phyloP scores from a whole-genome alignment of 2,113 vertebrate species.

The Prunella fulvescens region DNA sequence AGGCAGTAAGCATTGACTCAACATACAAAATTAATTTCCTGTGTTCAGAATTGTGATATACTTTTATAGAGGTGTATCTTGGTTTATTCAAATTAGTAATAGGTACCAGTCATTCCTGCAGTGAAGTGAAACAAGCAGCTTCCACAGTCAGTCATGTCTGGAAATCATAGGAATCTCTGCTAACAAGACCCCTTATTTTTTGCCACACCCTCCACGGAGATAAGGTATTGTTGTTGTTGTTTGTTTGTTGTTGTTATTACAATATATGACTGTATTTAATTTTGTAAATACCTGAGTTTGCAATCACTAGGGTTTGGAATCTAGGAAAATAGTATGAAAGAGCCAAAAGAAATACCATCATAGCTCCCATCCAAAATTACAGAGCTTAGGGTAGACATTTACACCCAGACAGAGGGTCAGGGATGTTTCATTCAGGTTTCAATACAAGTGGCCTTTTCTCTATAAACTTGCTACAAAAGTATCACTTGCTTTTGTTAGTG shows the following conservation, averaged over 20 bases:
- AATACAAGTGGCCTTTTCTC: neutral
- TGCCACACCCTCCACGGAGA: neutral
- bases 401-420: neutral
- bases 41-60: neutral
- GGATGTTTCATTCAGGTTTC: neutral
- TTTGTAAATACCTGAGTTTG: neutral
- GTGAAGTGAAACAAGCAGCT: neutral
- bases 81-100: neutral
- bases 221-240: neutral
- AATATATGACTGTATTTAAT: neutral
- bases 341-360: neutral
- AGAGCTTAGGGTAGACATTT: neutral
- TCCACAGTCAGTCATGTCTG: neutral
- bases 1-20: conserved; percentile 31
- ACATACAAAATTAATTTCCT: neutral
- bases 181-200: neutral
- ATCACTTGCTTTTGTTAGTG: neutral
- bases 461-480: neutral
- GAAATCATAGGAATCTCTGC: neutral
- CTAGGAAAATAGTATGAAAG: neutral
- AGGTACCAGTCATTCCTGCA: neutral
- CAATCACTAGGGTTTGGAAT: neutral
- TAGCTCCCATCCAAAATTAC: neutral
- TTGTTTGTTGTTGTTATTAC: neutral
- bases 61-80: neutral